A percentile compares a stretch with the other conserved stretches of the same genome.
Evolutionary conservation across 2,113 vertebrate genomes (phyloP).

Genomic region (Gulo gulo): DNA sequence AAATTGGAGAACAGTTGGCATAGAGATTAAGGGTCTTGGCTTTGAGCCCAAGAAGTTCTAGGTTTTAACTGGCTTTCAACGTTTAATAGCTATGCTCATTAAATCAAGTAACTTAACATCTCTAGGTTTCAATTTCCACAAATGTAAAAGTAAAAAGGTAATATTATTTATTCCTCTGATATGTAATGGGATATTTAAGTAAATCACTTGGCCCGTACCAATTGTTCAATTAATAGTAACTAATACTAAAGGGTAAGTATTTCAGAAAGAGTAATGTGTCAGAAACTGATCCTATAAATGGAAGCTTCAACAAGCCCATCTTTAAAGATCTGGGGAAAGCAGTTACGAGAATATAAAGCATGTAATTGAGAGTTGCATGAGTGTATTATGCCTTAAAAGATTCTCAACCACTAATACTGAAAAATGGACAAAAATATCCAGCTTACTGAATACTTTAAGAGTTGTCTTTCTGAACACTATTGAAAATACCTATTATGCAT

Average conservation of each 20-base stretch:
- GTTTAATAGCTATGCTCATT: background rate
- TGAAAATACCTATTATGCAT: background rate
- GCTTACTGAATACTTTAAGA: background rate
- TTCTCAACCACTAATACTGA: background rate
- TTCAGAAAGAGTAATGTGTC: background rate
- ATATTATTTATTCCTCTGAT: conserved; percentile 4
- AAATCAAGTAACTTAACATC: background rate
- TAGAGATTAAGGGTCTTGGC: background rate
- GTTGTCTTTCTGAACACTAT: background rate
- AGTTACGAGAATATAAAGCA: background rate
- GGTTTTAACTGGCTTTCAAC: background rate
- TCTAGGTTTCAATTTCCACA: background rate
- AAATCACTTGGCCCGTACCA: background rate
- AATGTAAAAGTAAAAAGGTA: background rate
- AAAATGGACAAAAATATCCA: background rate
- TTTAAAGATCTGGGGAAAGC: conserved; percentile 2
- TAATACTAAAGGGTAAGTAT: background rate
- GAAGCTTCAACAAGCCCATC: background rate
- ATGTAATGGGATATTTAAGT: background rate
- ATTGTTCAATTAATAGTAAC: conserved; percentile 25
- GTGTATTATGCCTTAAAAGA: background rate
- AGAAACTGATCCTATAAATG: background rate
- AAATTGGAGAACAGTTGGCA: background rate
- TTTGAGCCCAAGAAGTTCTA: background rate
- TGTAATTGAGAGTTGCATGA: background rate